Percentiles rank a stretch among this genome's conserved stretches.
These are phyloP conservation scores for Pocota personata DNA, from an alignment of 2,888 invertebrate species.

Conservation along the genomic window DNA sequence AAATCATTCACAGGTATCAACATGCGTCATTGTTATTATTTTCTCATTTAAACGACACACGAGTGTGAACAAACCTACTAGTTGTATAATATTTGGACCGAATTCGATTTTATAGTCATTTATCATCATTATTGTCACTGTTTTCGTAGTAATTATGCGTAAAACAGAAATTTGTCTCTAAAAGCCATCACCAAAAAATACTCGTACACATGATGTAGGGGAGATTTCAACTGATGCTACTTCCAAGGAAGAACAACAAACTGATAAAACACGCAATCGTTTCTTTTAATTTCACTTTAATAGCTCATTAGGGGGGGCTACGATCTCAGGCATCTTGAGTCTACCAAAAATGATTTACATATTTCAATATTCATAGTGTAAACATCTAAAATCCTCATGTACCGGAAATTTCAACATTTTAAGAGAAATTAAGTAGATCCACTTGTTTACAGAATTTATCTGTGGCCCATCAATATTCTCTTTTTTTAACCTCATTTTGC, in stretches of 20 bases:
- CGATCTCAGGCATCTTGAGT: not conserved
- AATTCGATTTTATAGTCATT: no score
- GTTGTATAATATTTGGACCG: no score
- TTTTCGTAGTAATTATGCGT: no score
- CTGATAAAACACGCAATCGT: not conserved
- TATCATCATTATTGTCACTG: no score
- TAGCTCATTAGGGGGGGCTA: not conserved
- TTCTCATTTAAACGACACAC: no score
- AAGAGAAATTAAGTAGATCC: not conserved
- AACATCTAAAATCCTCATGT: not conserved
- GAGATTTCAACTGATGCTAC: no score
- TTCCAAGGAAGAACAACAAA: not conserved
- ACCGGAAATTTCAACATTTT: not conserved
- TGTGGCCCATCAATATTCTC: not conserved
- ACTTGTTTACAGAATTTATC: not conserved
- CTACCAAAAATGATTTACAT: not conserved
- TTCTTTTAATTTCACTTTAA: not conserved
- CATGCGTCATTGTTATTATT: not conserved
- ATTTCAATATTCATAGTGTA: not conserved
- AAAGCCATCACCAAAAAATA: no score
- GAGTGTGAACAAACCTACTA: no score
- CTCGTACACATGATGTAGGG: no score
- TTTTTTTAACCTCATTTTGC: not conserved
- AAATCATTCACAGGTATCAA: not conserved
- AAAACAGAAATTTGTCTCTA: no score